Evolutionary conservation across 2,797 vertebrate species (phyloP).

Genomic region (Hypotaenidia okinawae): DNA sequence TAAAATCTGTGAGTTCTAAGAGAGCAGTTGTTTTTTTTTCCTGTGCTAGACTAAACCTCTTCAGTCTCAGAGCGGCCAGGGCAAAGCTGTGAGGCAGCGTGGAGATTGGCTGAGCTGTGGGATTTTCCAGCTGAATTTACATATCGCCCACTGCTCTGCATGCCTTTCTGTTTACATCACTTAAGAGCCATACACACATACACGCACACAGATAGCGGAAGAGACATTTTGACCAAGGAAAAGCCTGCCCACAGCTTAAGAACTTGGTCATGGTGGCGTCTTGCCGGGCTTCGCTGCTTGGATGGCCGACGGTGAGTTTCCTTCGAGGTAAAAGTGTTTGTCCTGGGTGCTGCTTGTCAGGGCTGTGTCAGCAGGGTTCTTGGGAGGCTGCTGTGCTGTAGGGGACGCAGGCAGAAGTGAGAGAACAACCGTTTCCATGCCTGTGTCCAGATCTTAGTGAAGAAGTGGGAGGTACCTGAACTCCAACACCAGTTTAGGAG

Average conservation of each 20-base stretch:
- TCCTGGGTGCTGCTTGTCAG: neutral
- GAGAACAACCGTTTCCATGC: neutral
- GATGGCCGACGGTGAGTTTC: neutral
- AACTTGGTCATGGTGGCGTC: neutral
- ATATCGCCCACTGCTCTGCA: slow-evolving; percentile 71
- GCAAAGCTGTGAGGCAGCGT: neutral
- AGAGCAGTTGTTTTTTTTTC: neutral
- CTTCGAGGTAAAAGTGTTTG: neutral
- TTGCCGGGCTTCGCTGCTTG: rapidly evolving
- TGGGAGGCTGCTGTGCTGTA: neutral
- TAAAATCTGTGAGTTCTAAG: neutral
- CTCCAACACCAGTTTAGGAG: rapidly evolving
- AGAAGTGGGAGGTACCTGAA: neutral
- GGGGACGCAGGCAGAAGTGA: rapidly evolving
- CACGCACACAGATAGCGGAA: neutral
- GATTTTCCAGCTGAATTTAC: slow-evolving; percentile 72
- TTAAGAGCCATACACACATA: neutral
- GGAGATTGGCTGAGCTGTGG: slow-evolving; percentile 61
- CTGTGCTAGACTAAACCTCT: neutral
- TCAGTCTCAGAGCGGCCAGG: neutral
- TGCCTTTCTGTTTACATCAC: slow-evolving; percentile 85
- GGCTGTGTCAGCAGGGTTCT: neutral
- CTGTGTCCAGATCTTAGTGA: neutral
- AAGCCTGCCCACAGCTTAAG: neutral
- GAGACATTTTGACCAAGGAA: neutral